Evolutionary conservation across 37 sponge, comb jelly and placozoan species (phyloP).

Genomic region (Tethya wilhelma): DNA sequence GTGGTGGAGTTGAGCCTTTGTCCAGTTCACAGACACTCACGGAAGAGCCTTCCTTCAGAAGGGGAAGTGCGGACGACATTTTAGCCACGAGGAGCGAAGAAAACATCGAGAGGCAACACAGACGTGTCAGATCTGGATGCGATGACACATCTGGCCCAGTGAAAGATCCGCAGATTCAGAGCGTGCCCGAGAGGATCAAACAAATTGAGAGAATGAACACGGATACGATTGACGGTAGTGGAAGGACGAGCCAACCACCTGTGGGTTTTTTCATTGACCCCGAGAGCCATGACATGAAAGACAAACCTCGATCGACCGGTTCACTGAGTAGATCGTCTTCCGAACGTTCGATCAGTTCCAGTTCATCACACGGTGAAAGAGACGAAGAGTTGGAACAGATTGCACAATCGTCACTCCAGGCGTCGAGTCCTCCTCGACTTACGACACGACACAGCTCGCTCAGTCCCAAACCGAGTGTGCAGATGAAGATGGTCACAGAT

Average conservation of each 20-base stretch:
- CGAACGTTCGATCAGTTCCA: constrained; percentile 8
- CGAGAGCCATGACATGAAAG: not conserved
- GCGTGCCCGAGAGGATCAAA: constrained; percentile 76
- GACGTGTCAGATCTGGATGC: constrained; percentile 7
- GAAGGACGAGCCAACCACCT: not conserved
- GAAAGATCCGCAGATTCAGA: constrained; percentile 53
- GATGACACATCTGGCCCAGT: constrained; percentile 18
- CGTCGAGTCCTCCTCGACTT: not conserved
- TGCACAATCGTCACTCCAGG: not conserved
- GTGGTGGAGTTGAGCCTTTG: too few species aligned
- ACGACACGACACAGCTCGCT: constrained; percentile 26
- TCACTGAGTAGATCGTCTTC: constrained; percentile 24
- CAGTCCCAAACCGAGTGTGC: constrained; percentile 26
- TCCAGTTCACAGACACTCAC: too few species aligned
- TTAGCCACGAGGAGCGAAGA: too few species aligned
- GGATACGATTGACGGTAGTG: not conserved
- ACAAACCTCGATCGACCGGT: not conserved
- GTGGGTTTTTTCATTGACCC: too few species aligned
- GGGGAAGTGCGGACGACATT: too few species aligned
- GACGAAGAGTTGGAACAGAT: constrained; percentile 7
- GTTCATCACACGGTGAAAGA: not conserved
- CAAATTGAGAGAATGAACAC: constrained; percentile 61
- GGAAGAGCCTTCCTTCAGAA: too few species aligned
- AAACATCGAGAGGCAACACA: too few species aligned
- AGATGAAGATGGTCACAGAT: not conserved